These are phyloP conservation scores for Cyrtodaria siliqua DNA, from an alignment of 2,888 invertebrate genomes.

Conservation along the genomic window DNA sequence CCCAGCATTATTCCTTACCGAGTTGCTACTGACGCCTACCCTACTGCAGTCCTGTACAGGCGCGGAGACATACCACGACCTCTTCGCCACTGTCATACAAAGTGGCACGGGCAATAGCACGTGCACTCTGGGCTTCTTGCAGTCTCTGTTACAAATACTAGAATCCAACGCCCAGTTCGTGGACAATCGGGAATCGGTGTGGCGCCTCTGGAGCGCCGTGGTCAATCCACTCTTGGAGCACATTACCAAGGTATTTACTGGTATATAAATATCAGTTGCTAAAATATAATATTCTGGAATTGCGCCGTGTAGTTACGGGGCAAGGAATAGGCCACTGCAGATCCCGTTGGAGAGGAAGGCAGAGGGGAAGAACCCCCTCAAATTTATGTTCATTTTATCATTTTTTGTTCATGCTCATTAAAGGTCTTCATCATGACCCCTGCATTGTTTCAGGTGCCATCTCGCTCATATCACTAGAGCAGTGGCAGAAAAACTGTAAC, in stretches of 20 bases:
- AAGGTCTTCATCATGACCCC: too few relatives aligned
- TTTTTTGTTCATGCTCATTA: too few relatives aligned
- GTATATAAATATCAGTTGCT: too few relatives aligned
- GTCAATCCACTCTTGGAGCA: constrained; percentile 73
- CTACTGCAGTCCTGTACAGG: constrained; percentile 66
- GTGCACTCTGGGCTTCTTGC: constrained; percentile 76
- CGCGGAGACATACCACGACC: constrained; percentile 75
- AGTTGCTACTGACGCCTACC: constrained; percentile 76
- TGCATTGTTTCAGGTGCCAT: too few relatives aligned
- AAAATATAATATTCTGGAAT: too few relatives aligned
- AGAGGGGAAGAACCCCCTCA: too few relatives aligned
- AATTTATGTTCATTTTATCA: too few relatives aligned
- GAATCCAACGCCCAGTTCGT: constrained; percentile 67
- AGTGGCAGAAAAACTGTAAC: too few relatives aligned
- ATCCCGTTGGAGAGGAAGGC: too few relatives aligned
- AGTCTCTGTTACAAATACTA: constrained; percentile 75
- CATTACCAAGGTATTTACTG: constrained; percentile 74
- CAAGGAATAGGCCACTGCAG: too few relatives aligned
- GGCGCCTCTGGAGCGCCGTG: constrained; percentile 80
- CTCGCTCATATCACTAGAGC: too few relatives aligned
- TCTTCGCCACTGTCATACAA: constrained; percentile 73
- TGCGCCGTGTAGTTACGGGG: too few relatives aligned
- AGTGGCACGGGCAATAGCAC: constrained; percentile 71
- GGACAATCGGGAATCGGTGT: constrained; percentile 70
- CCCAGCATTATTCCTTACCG: constrained; percentile 79